Conservation (phyloP, 2,888 invertebrate genomes). For the Quadroppia sp. region DNA sequence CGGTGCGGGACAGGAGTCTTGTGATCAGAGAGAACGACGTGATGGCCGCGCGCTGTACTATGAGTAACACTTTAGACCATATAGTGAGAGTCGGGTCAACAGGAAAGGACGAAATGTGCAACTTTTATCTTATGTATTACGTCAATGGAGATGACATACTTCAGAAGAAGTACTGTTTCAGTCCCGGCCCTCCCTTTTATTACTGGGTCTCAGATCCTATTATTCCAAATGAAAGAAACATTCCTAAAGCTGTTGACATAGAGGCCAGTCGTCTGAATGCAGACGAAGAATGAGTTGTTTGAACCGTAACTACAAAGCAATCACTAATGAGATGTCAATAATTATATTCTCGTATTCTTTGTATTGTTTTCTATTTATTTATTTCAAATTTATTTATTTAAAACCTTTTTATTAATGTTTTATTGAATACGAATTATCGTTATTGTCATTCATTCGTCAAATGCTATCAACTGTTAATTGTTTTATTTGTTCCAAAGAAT, state of each 20-base stretch:
- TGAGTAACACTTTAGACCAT: slow-evolving; percentile 67
- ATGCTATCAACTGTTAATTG: too few relatives aligned
- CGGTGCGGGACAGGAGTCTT: slow-evolving; percentile 61
- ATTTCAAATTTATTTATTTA: too few relatives aligned
- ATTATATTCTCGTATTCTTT: too few relatives aligned
- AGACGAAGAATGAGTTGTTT: slow-evolving; percentile 6
- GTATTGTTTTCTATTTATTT: too few relatives aligned
- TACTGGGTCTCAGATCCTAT: slow-evolving; percentile 65
- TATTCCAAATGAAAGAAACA: slow-evolving; percentile 49
- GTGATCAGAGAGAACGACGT: slow-evolving; percentile 67
- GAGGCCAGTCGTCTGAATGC: slow-evolving; percentile 46
- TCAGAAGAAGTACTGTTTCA: slow-evolving; percentile 74
- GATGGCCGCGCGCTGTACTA: slow-evolving; percentile 85
- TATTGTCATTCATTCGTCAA: too few relatives aligned
- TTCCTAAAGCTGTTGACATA: slow-evolving; percentile 46
- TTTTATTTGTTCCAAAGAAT: too few relatives aligned
- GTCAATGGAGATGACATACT: slow-evolving; percentile 69
- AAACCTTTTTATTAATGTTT: too few relatives aligned
- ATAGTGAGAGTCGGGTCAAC: slow-evolving; percentile 72
- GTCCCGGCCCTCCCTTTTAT: slow-evolving; percentile 75
- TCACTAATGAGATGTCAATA: background rate
- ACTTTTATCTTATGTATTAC: slow-evolving; percentile 91
- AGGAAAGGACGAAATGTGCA: slow-evolving; percentile 89
- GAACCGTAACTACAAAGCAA: too few relatives aligned
- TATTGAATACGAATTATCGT: too few relatives aligned